phyloP scores from a whole-genome alignment of 2,113 vertebrate species.

The Diphyllodes magnificus region DNA sequence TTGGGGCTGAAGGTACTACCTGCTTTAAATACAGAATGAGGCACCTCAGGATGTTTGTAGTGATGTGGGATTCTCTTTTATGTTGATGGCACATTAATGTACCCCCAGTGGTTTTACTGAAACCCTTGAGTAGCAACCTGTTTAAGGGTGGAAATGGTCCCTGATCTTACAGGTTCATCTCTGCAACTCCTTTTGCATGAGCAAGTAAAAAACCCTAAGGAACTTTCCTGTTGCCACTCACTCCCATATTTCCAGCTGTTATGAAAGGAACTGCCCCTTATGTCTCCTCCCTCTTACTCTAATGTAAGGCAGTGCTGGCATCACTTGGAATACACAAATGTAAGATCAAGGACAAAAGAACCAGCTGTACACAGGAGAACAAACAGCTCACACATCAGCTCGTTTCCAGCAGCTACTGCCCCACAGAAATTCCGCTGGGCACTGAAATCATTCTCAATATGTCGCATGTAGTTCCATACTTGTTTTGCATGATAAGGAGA shows the following conservation, averaged over 20 bases:
- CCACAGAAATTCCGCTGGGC: background rate
- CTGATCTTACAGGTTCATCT: background rate
- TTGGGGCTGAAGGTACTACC: slow-evolving; percentile 86
- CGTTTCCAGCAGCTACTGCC: background rate
- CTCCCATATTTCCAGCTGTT: background rate
- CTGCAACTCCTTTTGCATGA: background rate
- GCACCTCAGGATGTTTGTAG: background rate
- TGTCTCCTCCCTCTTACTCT: background rate
- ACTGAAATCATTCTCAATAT: background rate
- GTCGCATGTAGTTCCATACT: accelerated
- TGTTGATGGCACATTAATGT: background rate
- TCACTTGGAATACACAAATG: background rate
- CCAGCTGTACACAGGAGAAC: background rate
- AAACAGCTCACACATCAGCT: background rate
- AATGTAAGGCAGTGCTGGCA: background rate
- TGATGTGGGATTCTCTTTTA: background rate
- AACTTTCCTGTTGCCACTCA: background rate
- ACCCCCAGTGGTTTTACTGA: background rate
- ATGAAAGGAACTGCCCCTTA: background rate
- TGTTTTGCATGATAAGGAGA: background rate
- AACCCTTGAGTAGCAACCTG: background rate
- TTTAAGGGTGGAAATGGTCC: background rate
- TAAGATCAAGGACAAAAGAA: background rate
- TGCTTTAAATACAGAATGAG: background rate
- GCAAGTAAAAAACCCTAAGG: background rate